These are phyloP conservation scores for Nephrocerus scutellatus DNA, from an alignment of 2,888 invertebrate genomes.

Conservation along the genomic window DNA sequence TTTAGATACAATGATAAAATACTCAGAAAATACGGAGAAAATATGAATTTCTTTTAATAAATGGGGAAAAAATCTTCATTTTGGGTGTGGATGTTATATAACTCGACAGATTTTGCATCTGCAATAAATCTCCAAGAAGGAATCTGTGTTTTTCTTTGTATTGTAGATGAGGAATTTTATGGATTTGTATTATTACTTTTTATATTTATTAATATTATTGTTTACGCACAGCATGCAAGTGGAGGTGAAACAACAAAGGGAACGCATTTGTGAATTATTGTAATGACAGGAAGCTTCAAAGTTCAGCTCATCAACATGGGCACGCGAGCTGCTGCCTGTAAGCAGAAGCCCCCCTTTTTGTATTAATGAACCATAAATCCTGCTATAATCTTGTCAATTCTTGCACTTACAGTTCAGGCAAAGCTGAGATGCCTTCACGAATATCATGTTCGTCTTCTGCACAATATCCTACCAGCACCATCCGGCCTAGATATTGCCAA, in stretches of 20 bases:
- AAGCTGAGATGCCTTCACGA: slow-evolving; percentile 97
- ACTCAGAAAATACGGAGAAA: slow-evolving; percentile 14
- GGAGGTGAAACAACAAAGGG: slow-evolving; percentile 1
- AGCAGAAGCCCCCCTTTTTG: slow-evolving; percentile 47
- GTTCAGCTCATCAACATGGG: slow-evolving; percentile 77
- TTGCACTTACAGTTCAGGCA: slow-evolving; percentile 74
- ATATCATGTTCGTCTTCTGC: slow-evolving; percentile 85
- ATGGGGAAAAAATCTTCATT: no score
- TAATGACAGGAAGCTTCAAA: slow-evolving; percentile 63
- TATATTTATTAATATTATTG: no score
- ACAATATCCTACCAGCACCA: slow-evolving; percentile 85
- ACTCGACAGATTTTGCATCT: no score
- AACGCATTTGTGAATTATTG: slow-evolving; percentile 28
- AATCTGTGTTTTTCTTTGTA: not conserved
- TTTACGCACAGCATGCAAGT: slow-evolving; percentile 7
- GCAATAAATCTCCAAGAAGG: no score
- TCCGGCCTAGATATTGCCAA: slow-evolving; percentile 94
- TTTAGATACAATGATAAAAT: not conserved
- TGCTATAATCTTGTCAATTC: slow-evolving; percentile 4
- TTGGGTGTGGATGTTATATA: no score
- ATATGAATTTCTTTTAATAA: slow-evolving; percentile 10
- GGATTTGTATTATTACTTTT: no score
- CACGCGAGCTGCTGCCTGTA: slow-evolving; percentile 88
- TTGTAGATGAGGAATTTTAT: no score
- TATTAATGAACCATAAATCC: not conserved